These are phyloP conservation scores for Brenthis ino DNA, from an alignment of 2,888 invertebrate genomes.

Conservation along the genomic window DNA sequence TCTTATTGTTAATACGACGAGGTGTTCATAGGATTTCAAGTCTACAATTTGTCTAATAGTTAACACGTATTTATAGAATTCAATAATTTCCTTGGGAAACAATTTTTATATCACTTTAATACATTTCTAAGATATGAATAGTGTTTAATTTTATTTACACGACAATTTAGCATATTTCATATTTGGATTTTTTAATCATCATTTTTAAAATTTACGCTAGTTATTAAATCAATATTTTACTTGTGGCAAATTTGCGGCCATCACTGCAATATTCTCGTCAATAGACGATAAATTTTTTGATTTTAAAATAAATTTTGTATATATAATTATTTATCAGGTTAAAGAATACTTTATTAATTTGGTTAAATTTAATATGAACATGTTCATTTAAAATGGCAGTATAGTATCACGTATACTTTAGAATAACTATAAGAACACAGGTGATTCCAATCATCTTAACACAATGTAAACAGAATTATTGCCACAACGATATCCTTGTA, in stretches of 20 bases:
- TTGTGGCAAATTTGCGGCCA: slow-evolving; percentile 28
- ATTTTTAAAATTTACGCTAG: slow-evolving; percentile 29
- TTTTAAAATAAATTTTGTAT: slow-evolving; percentile 41
- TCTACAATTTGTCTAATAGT: slow-evolving; percentile 68
- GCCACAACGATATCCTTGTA: slow-evolving; percentile 52
- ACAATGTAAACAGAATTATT: slow-evolving; percentile 61
- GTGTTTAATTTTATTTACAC: slow-evolving; percentile 68
- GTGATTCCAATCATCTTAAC: slow-evolving; percentile 46
- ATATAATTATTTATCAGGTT: slow-evolving; percentile 40
- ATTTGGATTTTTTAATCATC: slow-evolving; percentile 28
- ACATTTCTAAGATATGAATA: slow-evolving; percentile 79
- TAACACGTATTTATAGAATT: slow-evolving; percentile 76
- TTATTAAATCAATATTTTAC: slow-evolving; percentile 17
- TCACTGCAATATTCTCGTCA: slow-evolving; percentile 36
- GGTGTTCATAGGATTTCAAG: slow-evolving; percentile 52
- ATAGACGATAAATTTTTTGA: slow-evolving; percentile 41
- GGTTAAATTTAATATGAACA: slow-evolving; percentile 55
- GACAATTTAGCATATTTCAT: slow-evolving; percentile 42
- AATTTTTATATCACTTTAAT: slow-evolving; percentile 73
- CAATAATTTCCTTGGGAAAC: slow-evolving; percentile 79
- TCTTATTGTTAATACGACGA: slow-evolving; percentile 40
- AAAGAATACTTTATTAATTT: slow-evolving; percentile 47
- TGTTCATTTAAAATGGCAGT: slow-evolving; percentile 70
- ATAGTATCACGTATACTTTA: slow-evolving; percentile 73
- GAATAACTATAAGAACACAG: slow-evolving; percentile 61